Evolutionary conservation across 1,140 invertebrate species (phyloP).

Genomic region (Anoplophora glabripennis): DNA sequence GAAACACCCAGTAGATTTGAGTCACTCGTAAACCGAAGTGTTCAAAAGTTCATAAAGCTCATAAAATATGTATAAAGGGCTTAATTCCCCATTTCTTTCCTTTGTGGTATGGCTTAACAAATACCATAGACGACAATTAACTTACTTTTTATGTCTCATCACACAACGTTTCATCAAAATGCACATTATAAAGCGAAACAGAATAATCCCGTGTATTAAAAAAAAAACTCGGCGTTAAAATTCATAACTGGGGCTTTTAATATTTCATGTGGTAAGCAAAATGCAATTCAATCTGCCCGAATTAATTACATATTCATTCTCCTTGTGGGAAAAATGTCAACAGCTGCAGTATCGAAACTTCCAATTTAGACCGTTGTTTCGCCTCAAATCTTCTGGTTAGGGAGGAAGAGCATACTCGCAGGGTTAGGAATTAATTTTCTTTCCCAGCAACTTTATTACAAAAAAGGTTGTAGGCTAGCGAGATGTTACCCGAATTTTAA

Average conservation of each 20-base stretch:
- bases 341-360: conserved; percentile 20
- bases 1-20: too few species aligned
- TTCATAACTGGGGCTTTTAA: conserved; percentile 12
- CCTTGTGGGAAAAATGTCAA: conserved; percentile 19
- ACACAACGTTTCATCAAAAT: too few species aligned
- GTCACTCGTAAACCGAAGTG: too few species aligned
- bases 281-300: conserved; percentile 12
- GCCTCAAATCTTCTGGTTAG: conserved; percentile 7
- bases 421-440: conserved; percentile 19
- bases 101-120: too few species aligned
- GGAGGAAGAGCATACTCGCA: background rate
- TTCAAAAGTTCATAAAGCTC: too few species aligned
- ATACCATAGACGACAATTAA: too few species aligned
- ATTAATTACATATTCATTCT: conserved; percentile 18
- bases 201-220: too few species aligned
- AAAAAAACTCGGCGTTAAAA: background rate
- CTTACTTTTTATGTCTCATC: too few species aligned
- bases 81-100: too few species aligned
- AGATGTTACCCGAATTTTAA: conserved; percentile 19
- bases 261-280: conserved; percentile 13
- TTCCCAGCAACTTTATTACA: conserved; percentile 14
- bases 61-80: too few species aligned
- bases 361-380: conserved; percentile 16
- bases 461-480: conserved; percentile 15
- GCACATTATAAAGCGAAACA: too few species aligned